Evolutionary conservation across 2,888 invertebrate species (phyloP).

Genomic region (Drosophila cognata): DNA sequence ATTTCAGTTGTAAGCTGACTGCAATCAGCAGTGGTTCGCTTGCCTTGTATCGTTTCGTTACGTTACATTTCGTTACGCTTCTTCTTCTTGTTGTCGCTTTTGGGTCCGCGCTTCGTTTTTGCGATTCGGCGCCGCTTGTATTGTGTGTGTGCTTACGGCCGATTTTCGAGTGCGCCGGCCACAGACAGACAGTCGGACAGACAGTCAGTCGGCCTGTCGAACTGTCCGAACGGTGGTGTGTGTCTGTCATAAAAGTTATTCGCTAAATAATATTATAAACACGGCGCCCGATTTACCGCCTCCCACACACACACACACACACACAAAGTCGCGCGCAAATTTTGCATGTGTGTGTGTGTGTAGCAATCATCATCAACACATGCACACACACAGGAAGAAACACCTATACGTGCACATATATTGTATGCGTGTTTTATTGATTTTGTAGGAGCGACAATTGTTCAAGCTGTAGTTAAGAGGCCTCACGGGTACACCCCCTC

Average conservation of each 20-base stretch:
- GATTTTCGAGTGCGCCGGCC: slow-evolving; percentile 34
- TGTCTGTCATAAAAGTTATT: slow-evolving; percentile 42
- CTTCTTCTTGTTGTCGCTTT: not conserved
- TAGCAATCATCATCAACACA: slow-evolving; percentile 10
- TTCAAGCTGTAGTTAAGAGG: slow-evolving; percentile 37
- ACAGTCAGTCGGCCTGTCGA: slow-evolving; percentile 22
- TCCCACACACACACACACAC: slow-evolving; percentile 3
- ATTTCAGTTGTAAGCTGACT: slow-evolving; percentile 84
- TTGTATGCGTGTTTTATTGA: slow-evolving; percentile 66
- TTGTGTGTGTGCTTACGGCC: slow-evolving; percentile 32
- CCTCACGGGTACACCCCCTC: slow-evolving; percentile 3
- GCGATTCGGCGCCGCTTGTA: slow-evolving; percentile 36
- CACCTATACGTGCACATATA: slow-evolving; percentile 19
- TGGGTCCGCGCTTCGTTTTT: slow-evolving; percentile 4
- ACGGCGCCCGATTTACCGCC: slow-evolving; percentile 3
- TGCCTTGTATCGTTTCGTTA: slow-evolving; percentile 62
- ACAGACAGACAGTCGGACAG: not conserved
- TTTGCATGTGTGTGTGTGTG: slow-evolving; percentile 47
- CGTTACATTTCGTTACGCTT: slow-evolving; percentile 29
- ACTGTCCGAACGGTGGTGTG: slow-evolving; percentile 29
- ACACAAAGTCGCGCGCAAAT: slow-evolving; percentile 58
- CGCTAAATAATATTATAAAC: slow-evolving; percentile 44
- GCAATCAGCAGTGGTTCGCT: slow-evolving; percentile 84
- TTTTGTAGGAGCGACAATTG: slow-evolving; percentile 58
- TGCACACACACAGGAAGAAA: not conserved